Percentiles rank a stretch among this genome's conserved stretches.
These are phyloP conservation scores for Chrysogorgia sp. DNA, from an alignment of 92 coral and sea anemone species.

Conservation along the genomic window DNA sequence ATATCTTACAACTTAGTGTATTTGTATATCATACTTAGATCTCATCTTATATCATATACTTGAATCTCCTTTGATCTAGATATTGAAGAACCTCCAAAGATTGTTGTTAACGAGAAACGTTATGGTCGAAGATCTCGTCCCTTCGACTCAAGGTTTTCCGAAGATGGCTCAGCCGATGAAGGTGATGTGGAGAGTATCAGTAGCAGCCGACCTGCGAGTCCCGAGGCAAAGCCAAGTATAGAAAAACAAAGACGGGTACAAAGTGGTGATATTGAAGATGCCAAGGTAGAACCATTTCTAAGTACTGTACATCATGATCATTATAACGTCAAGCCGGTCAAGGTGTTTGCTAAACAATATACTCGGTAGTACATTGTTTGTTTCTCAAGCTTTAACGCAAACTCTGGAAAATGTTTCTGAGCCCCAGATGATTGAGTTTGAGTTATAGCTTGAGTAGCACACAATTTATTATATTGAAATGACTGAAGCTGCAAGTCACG, in stretches of 20 bases:
- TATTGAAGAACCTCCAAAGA: slow-evolving; percentile 90
- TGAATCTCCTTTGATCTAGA: slow-evolving; percentile 19
- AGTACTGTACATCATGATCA: neutral
- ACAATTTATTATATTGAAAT: too few species aligned
- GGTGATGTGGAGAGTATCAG: slow-evolving; percentile 71
- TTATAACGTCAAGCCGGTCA: too few species aligned
- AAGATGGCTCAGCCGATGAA: slow-evolving; percentile 92
- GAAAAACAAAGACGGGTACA: slow-evolving; percentile 31
- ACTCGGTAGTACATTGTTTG: too few species aligned
- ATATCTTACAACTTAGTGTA: too few species aligned
- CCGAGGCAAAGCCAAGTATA: slow-evolving; percentile 28
- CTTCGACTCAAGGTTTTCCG: slow-evolving; percentile 73
- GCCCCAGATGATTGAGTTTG: too few species aligned
- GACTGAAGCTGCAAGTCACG: too few species aligned
- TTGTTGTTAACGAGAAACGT: slow-evolving; percentile 89
- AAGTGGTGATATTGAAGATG: slow-evolving; percentile 3
- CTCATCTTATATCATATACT: too few species aligned
- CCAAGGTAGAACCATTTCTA: slow-evolving; percentile 11
- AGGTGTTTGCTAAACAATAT: too few species aligned
- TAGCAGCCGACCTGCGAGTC: slow-evolving; percentile 85
- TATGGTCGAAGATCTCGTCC: slow-evolving; percentile 94
- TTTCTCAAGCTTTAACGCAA: too few species aligned
- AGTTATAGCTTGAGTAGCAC: too few species aligned
- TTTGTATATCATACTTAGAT: too few species aligned
- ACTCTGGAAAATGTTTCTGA: too few species aligned